These are phyloP conservation scores for Conistra vaccinii DNA, from an alignment of 2,888 invertebrate species.

Conservation along the genomic window DNA sequence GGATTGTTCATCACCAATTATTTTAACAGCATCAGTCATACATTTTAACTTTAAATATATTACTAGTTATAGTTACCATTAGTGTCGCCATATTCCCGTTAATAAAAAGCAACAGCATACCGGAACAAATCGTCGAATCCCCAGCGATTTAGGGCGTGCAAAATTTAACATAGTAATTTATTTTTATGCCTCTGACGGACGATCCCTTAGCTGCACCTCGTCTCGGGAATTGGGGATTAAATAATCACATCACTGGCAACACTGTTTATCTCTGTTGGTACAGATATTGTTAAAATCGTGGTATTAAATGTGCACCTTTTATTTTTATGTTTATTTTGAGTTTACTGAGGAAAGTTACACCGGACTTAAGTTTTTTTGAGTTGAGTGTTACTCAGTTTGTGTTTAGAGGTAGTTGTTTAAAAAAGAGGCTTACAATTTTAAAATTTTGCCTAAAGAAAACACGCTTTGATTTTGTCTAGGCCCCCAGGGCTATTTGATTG, in stretches of 20 bases:
- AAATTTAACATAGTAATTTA: constrained; percentile 90
- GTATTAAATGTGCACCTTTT: constrained; percentile 41
- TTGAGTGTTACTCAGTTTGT: too few relatives aligned
- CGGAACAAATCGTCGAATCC: constrained; percentile 86
- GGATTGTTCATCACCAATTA: constrained; percentile 17
- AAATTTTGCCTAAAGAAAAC: too few relatives aligned
- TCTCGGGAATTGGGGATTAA: constrained; percentile 80
- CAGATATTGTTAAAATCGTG: constrained; percentile 65
- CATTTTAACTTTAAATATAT: constrained; percentile 68
- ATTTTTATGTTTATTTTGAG: constrained; percentile 47
- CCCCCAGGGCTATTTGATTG: too few relatives aligned
- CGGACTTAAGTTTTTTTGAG: too few relatives aligned
- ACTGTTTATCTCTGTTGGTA: constrained; percentile 78
- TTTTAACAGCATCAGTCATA: constrained; percentile 5
- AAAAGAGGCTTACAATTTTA: too few relatives aligned
- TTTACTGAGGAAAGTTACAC: constrained; percentile 6
- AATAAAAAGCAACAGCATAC: constrained; percentile 83
- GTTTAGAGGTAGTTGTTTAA: too few relatives aligned
- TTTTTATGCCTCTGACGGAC: constrained; percentile 85
- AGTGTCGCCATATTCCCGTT: constrained; percentile 75
- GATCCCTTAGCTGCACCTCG: constrained; percentile 75
- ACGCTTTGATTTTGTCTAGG: too few relatives aligned
- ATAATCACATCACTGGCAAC: constrained; percentile 82
- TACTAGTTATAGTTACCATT: constrained; percentile 70
- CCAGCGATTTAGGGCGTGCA: constrained; percentile 84